Conservation (phyloP, 2,113 vertebrate genomes). For the Excalfactoria chinensis region DNA sequence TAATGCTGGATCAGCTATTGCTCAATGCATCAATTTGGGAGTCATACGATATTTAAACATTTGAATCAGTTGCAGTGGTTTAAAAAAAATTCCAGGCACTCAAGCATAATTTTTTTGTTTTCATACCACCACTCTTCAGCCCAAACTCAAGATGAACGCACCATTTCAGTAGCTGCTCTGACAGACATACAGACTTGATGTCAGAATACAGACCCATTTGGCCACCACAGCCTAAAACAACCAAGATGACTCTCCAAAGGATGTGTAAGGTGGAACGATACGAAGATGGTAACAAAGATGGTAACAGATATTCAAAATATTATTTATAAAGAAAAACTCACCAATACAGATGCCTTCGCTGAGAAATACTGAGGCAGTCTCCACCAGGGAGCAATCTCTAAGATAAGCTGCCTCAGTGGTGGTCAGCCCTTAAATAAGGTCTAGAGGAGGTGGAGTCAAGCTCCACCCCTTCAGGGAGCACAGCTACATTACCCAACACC, state of each 20-base stretch:
- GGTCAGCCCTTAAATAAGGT: too few species aligned
- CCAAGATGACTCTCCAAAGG: not conserved
- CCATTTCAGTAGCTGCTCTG: not conserved
- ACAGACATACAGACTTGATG: not conserved
- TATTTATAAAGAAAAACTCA: too few species aligned
- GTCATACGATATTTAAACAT: not conserved
- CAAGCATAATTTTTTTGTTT: not conserved
- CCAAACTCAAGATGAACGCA: not conserved
- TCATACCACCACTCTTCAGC: fast-evolving
- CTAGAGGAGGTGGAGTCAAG: too few species aligned
- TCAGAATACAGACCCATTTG: not conserved
- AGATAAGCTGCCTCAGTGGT: too few species aligned
- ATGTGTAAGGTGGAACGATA: not conserved
- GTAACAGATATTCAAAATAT: too few species aligned
- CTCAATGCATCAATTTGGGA: not conserved
- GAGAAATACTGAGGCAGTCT: too few species aligned
- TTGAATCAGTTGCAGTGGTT: not conserved
- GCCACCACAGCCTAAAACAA: not conserved
- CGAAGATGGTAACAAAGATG: too few species aligned
- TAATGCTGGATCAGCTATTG: not conserved
- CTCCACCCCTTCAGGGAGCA: too few species aligned
- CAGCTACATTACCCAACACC: too few species aligned
- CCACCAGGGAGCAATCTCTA: too few species aligned
- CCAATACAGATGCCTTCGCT: too few species aligned
- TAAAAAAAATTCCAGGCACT: not conserved